phyloP scores from a whole-genome alignment of 1,140 invertebrate genomes.

The Euura saliciscinereae region DNA sequence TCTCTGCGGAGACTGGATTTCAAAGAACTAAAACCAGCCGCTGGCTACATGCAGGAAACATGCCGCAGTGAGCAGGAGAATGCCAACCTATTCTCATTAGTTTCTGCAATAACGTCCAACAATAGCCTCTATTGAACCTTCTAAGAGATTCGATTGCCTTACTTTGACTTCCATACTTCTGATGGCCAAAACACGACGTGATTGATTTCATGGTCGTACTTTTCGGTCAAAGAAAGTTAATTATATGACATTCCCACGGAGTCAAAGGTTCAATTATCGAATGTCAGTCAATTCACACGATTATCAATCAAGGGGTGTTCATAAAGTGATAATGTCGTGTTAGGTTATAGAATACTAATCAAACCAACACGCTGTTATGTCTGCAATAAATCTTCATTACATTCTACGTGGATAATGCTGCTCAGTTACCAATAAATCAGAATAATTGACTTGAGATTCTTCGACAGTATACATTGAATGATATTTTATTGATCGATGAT shows the following conservation, averaged over 20 bases:
- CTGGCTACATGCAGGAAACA: neutral
- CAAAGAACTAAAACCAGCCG: neutral
- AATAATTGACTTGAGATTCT: no score
- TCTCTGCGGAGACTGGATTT: slow-evolving; percentile 1
- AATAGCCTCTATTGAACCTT: neutral
- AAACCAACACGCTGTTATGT: neutral
- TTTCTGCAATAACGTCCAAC: neutral
- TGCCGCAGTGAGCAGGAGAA: neutral
- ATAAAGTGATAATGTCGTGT: neutral
- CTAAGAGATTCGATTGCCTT: no score
- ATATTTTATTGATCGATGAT: no score
- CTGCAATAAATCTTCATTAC: neutral
- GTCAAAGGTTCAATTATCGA: neutral
- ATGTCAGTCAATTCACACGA: neutral
- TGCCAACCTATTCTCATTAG: neutral
- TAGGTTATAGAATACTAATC: neutral
- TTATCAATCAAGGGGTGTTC: neutral
- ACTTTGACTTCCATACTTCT: no score
- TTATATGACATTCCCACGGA: neutral
- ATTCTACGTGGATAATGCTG: neutral
- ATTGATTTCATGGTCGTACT: neutral
- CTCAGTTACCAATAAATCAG: no score
- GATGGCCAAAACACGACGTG: neutral
- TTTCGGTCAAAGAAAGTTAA: neutral
- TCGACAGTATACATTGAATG: no score